Evolutionary conservation across 2,797 vertebrate genomes (phyloP), one percentile per base, ranked within the genome.

Genomic region (Salmo trutta): DNA sequence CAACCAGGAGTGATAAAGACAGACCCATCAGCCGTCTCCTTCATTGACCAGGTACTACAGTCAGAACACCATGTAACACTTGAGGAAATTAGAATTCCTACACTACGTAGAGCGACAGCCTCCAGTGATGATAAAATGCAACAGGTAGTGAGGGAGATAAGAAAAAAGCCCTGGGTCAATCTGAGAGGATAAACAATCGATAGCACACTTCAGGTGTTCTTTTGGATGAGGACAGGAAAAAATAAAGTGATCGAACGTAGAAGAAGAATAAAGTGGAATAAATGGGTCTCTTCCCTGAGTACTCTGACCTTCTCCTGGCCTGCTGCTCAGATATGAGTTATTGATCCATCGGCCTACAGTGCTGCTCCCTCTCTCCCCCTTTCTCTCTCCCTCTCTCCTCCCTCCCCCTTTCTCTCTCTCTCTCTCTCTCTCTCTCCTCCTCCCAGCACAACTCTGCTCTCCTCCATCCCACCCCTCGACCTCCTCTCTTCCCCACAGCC

Each of bases 21-120:
- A 75, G 75, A 85, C 84, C 77, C 68, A 81, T 82, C 52, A 71
- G 75, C 62, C 21, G 5, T 51, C 68, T 68, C 36, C 59, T 77
- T 69, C 71, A 53, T 64, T 19, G 71, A 77, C 82, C 66, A 78
- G 14, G 53, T 74, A 1, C 4, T 19, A 19, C 53, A 54, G 53
- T 16, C 4, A 64, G 19, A n/a, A 59, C 59, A 64, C 59, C 21
- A 47, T 47, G 41, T 47, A 47, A 47, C 41, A 2, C 41, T 47
- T 47, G 41, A 47, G 2, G 41, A 47, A 12, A 47, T 47, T 0
- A 47, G 3, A 24, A 14, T 14, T 24, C 59, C 8, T 24, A 27
- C 59, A 47, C 41, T 12, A 8, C 4, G 10, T 24, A 21, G 59
- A 27, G n/a, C 5, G 8, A n/a, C 56, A 27, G 5, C 21, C 59